Evolutionary conservation across 2,113 vertebrate species (phyloP).

Genomic region (Gymnobelideus leadbeateri): DNA sequence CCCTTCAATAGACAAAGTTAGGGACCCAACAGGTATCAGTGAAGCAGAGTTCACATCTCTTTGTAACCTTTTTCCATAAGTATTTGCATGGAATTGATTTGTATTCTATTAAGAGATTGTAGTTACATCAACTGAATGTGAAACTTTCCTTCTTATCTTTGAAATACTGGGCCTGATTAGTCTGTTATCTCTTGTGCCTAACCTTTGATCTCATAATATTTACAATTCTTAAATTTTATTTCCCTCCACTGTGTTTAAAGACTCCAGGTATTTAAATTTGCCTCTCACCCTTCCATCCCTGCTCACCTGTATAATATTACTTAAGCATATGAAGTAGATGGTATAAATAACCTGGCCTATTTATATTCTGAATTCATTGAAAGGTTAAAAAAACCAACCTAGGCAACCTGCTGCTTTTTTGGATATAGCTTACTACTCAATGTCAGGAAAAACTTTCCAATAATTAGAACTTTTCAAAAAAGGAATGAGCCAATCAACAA

Average conservation of each 20-base stretch:
- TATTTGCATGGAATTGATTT: background rate
- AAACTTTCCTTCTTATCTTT: background rate
- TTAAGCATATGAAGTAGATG: conserved; percentile 81
- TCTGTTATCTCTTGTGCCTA: conserved; percentile 4
- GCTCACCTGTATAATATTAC: conserved; percentile 57
- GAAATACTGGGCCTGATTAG: background rate
- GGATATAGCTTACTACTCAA: conserved; percentile 66
- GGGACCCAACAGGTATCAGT: background rate
- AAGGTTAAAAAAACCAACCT: conserved; percentile 64
- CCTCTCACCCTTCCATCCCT: conserved; percentile 38
- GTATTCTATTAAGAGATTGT: background rate
- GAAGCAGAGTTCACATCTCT: background rate
- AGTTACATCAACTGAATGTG: background rate
- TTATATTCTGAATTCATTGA: conserved; percentile 79
- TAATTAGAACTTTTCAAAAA: background rate
- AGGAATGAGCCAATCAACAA: background rate
- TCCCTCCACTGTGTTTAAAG: conserved; percentile 76
- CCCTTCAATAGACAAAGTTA: background rate
- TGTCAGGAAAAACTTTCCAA: background rate
- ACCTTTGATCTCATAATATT: conserved; percentile 47
- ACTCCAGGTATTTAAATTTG: conserved; percentile 75
- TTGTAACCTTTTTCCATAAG: background rate
- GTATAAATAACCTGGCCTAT: conserved; percentile 79
- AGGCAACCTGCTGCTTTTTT: conserved; percentile 79
- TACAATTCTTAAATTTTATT: conserved; percentile 77